Evolutionary conservation across 2,888 invertebrate genomes (phyloP), one percentile per base, ranked within the genome.

Genomic region (Dicranocentrus wangi): DNA sequence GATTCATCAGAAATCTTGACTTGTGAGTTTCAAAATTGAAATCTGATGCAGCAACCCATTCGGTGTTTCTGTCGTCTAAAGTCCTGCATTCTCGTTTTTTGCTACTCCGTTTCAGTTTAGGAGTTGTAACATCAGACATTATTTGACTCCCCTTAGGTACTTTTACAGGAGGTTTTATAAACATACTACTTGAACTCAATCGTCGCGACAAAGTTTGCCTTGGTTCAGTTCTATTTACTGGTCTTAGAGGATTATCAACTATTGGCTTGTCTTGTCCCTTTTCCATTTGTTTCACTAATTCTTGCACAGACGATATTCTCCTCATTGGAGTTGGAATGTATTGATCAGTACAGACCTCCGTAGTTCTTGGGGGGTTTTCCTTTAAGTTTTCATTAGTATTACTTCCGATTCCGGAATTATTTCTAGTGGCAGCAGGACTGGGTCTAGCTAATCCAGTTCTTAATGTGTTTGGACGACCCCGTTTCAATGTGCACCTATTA

Each of bases 401-500:
- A 27, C 39, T 71, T 68, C 15, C 43, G 1, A 23, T 53, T 47
- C 8, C 21, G 10, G 81, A 68, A 2, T 66, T 77, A 58, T 77
- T 76, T 66, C 81, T 42, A n/a, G 63, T 19, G 2, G 71, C 39
- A 27, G 53, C 69, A 15, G 88, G 87, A 69, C 87, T 87, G 27
- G 88, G 88, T 15, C 87, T 86, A 2, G 88, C 87, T 10, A 90
- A 86, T 1, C 90, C 90, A 1, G 89, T 88, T 63, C 88, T 86
- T 15, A 90, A 86, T 1, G 90, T 90, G 87, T 90, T 91, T 7
- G 90, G 90, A 83, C 90, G 89, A 85, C 91, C 89, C 87, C 92
- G 89, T 82, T 90, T 90, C 21, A 92, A 87, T 69, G 86, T 86
- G 66, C 85, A 84, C 3, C 86, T 79, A 53, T 70, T 83, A 7